Evolutionary conservation across 2,888 invertebrate genomes (phyloP), one percentile per base, ranked within the genome.

Genomic region (Acrocyrtus sp.): DNA sequence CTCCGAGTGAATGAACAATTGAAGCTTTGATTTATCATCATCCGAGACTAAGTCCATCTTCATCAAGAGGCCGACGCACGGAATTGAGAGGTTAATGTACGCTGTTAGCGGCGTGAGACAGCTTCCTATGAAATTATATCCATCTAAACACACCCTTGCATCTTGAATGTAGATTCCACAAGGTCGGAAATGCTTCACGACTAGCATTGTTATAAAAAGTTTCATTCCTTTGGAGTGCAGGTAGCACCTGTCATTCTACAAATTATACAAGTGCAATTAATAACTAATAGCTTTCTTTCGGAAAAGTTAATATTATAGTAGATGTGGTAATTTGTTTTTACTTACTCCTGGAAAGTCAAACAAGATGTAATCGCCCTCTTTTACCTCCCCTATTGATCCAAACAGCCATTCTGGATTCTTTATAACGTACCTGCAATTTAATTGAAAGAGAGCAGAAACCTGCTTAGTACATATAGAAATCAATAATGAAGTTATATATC

Each of bases 391-490:
- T 0, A 99, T 85, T 82, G 94, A 91, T 61, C 94, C 90, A 85
- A 92, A 90, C 0, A 99, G 85, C 98, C 98, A 98, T 60, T 95
- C 92, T 63, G 91, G 87, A 85, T 99, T 96, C 84, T 96, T 92
- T 58, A 95, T 84, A 0, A 99, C 87, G 79, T 95, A 97, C 84
- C 92, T 92, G 84, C 8, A 83, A 82, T 75, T 56, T 62, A 12
- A 10, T 34, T 54, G 19, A 15, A n/a, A n/a, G n/a, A n/a, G n/a
- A n/a, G n/a, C n/a, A n/a, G n/a, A n/a, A n/a, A n/a, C n/a, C n/a
- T n/a, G n/a, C n/a, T n/a, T n/a, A n/a, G n/a, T n/a, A n/a, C n/a
- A n/a, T n/a, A n/a, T n/a, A n/a, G n/a, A n/a, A n/a, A n/a, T n/a
- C n/a, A n/a, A n/a, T n/a, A n/a, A n/a, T n/a, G n/a, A n/a, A n/a